These are phyloP conservation scores for Trypoxylon attenuatum DNA, from an alignment of 2,888 invertebrate species.

Conservation along the genomic window DNA sequence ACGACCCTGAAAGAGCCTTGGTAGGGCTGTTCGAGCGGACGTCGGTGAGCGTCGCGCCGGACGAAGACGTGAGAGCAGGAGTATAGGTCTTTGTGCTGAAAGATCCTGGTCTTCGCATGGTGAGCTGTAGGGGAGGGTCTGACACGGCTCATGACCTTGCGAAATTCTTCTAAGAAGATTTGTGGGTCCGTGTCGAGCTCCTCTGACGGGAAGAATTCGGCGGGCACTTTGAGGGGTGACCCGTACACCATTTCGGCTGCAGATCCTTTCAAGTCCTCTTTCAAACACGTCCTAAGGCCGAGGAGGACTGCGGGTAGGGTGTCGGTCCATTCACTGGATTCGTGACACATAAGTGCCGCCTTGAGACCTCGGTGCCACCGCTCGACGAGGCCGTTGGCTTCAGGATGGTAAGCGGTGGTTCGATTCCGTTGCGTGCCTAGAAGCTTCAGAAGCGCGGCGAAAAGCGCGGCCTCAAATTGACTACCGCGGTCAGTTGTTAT, in stretches of 20 bases:
- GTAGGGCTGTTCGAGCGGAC: no score
- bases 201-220: no score
- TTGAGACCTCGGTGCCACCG: no score
- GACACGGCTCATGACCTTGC: background rate
- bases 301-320: no score
- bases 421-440: background rate
- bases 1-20: background rate
- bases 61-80: background rate
- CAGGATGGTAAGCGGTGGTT: no score
- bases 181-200: background rate
- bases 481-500: background rate
- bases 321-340: background rate
- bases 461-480: background rate
- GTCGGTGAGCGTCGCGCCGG: background rate
- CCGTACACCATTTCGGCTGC: background rate
- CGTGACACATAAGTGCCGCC: background rate
- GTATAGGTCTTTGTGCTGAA: background rate
- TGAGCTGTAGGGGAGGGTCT: background rate
- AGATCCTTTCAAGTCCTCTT: no score
- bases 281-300: no score
- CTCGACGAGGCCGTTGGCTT: no score
- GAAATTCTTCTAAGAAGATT: background rate
- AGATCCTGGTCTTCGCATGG: background rate
- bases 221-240: background rate
- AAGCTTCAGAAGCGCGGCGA: background rate